A percentile compares a stretch with the other conserved stretches of the same genome.
These are phyloP conservation scores for Lepus americanus DNA, from an alignment of 2,113 vertebrate species.

Conservation along the genomic window DNA sequence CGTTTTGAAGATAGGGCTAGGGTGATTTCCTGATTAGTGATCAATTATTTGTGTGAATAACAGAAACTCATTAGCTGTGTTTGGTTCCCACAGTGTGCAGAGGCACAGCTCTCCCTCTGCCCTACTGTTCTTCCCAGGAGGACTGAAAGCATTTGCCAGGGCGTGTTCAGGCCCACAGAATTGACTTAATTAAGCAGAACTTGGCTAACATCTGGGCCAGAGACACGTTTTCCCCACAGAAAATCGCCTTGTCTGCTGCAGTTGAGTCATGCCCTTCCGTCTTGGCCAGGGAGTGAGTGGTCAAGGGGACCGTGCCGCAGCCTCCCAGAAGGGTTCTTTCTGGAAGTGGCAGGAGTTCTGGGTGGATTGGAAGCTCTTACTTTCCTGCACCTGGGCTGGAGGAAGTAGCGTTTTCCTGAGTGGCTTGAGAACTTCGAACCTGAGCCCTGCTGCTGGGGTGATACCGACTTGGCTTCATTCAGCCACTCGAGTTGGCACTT, in stretches of 20 bases:
- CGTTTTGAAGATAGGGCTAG: neutral
- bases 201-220: conserved; percentile 55
- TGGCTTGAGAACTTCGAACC: neutral
- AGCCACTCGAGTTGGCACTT: too few relatives aligned
- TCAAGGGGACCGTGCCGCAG: neutral
- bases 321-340: conserved; percentile 6
- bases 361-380: neutral
- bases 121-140: neutral
- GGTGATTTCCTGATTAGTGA: neutral
- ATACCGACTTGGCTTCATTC: too few relatives aligned
- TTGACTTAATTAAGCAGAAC: conserved; percentile 52
- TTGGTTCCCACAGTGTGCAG: too few relatives aligned
- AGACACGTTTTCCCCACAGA: conserved; percentile 57
- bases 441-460: too few relatives aligned
- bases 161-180: conserved; percentile 44
- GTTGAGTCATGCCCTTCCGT: conserved; percentile 43
- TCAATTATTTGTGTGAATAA: too few relatives aligned
- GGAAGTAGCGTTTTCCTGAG: neutral
- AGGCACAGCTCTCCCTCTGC: accelerated
- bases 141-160: neutral
- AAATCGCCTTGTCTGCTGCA: conserved; percentile 42
- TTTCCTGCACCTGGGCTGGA: neutral
- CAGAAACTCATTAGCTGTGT: neutral
- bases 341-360: neutral
- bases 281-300: neutral